Conservation (phyloP, 2,888 invertebrate genomes). For the Machimus rusticus region DNA sequence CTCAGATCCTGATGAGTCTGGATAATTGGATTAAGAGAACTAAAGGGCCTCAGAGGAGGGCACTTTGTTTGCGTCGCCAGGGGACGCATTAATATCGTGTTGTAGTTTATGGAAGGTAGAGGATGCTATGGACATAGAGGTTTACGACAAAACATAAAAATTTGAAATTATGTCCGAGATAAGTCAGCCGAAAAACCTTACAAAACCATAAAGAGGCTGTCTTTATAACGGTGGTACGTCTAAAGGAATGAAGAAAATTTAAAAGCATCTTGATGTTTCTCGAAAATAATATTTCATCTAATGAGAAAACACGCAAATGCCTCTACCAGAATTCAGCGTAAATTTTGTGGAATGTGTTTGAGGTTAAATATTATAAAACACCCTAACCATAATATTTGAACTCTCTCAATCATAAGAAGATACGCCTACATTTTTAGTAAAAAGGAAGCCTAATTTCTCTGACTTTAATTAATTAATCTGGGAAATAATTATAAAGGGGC, state of each 20-base stretch:
- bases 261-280: not conserved
- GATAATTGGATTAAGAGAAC: not conserved
- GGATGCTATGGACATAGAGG: not conserved
- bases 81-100: not conserved
- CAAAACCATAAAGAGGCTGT: not conserved
- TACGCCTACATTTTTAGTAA: too few relatives aligned
- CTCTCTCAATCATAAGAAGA: too few relatives aligned
- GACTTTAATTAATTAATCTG: too few relatives aligned
- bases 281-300: not conserved
- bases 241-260: not conserved
- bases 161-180: not conserved
- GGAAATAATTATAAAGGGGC: too few relatives aligned
- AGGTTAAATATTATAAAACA: too few relatives aligned
- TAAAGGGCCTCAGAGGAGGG: not conserved
- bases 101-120: not conserved
- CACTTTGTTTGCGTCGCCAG: not conserved
- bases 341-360: not conserved
- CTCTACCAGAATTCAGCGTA: not conserved
- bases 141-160: not conserved
- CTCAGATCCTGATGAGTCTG: not conserved
- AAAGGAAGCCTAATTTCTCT: too few relatives aligned
- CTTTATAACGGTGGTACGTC: not conserved
- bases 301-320: not conserved
- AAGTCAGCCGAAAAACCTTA: not conserved
- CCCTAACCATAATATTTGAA: too few relatives aligned